Evolutionary conservation across 1,140 invertebrate species (phyloP).

Genomic region (Dinoponera quadriceps): DNA sequence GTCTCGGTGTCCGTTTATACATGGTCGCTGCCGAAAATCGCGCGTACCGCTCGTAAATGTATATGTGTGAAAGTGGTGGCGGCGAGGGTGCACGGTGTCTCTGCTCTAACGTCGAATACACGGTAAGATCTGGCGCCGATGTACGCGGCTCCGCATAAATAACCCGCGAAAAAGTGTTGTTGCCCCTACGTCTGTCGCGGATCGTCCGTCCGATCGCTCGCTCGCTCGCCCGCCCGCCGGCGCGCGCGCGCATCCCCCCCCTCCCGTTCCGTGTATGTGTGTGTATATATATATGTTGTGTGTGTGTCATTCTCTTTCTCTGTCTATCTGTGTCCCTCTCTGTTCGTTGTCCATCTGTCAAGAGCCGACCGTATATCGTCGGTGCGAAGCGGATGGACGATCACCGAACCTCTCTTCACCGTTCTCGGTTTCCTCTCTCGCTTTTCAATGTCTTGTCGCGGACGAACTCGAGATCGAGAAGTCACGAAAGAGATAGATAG

Average conservation of each 20-base stretch:
- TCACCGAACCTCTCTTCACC: no score
- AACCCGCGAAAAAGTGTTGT: slow-evolving; percentile 22
- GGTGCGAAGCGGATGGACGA: no score
- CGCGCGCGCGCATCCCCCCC: background rate
- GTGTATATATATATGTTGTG: no score
- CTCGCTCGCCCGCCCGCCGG: slow-evolving; percentile 53
- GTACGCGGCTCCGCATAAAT: slow-evolving; percentile 10
- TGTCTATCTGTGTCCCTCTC: no score
- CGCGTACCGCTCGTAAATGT: slow-evolving; percentile 74
- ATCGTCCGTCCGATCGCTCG: slow-evolving; percentile 9
- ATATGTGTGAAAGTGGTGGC: slow-evolving; percentile 80
- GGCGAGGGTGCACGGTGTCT: slow-evolving; percentile 70
- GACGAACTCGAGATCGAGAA: no score
- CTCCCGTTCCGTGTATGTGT: background rate
- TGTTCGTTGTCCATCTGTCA: no score
- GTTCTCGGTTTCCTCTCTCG: no score
- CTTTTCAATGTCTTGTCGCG: no score
- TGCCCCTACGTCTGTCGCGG: slow-evolving; percentile 1
- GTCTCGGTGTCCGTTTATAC: slow-evolving; percentile 82
- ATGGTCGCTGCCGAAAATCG: slow-evolving; percentile 78
- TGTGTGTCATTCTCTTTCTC: no score
- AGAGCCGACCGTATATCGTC: no score
- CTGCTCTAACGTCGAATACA: slow-evolving; percentile 69
- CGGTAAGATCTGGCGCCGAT: slow-evolving; percentile 74
- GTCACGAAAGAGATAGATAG: no score